Percentiles rank a stretch among this genome's conserved stretches.
These are phyloP conservation scores for Ursus arctos DNA, from an alignment of 2,113 vertebrate genomes.

Conservation along the genomic window DNA sequence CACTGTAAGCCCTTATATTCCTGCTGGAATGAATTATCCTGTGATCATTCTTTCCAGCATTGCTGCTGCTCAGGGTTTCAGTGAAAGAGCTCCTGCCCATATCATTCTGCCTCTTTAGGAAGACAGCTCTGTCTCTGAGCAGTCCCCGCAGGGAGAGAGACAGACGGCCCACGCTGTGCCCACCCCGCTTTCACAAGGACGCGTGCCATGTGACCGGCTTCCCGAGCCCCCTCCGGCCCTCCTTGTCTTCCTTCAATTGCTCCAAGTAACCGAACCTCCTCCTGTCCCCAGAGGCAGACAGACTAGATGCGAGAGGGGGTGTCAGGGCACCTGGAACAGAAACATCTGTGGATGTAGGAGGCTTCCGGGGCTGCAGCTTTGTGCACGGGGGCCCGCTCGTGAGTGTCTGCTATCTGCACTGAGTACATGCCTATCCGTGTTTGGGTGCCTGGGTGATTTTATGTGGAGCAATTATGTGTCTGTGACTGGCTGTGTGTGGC, in stretches of 20 bases:
- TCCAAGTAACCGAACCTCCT: conserved; percentile 15
- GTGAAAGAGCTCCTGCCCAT: neutral
- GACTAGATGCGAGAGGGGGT: neutral
- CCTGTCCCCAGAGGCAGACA: neutral
- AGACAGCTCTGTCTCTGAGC: conserved; percentile 64
- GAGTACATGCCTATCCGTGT: neutral
- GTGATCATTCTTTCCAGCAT: neutral
- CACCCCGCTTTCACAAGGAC: neutral
- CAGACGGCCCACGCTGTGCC: neutral
- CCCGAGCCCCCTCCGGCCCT: neutral
- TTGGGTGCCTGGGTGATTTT: neutral
- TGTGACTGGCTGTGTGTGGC: neutral
- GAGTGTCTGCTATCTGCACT: neutral
- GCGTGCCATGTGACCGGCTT: neutral
- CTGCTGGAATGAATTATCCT: neutral
- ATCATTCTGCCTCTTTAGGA: neutral
- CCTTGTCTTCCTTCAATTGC: neutral
- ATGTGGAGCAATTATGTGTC: neutral
- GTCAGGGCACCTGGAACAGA: neutral
- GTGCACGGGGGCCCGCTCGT: accelerated
- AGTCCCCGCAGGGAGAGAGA: neutral
- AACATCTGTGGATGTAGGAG: neutral
- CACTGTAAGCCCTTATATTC: neutral
- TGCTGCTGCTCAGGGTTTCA: neutral
- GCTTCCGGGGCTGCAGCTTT: neutral